Base-by-base conservation (phyloP, 2,888 invertebrate genomes). In the Euplexia lucipara region DNA sequence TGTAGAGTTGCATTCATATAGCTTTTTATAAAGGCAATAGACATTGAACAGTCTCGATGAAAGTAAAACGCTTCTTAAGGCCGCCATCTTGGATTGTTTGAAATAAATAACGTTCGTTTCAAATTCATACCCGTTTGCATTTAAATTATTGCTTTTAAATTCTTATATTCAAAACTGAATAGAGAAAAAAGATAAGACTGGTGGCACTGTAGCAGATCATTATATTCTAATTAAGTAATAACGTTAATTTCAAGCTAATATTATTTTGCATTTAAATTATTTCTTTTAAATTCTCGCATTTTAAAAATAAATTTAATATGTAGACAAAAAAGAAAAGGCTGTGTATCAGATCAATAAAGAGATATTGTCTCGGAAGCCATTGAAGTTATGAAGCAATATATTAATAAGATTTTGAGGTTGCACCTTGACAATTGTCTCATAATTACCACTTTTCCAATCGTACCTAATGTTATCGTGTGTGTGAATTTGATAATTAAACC, bases 1-100 rank as follows among this genome's bases (percentile, higher is more conserved):
- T 44, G 22, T 70, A 45, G 59, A 66, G 68, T 65, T 78, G 71
- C 79, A 81, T 69, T 71, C 47, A n/a, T 48, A 44, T 34, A 52
- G 16, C 26, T 16, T 53, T 54, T 37, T 53, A 56, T 67, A n/a
- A n/a, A n/a, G n/a, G 64, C 56, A 70, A 41, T 69, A 18, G 9
- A 34, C 47, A 8, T 18, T 56, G 16, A 47, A 37, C 34, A 34
- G 32, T 16, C 18, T 41, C 26, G 9, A 68, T 34, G 6, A 30
- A n/a, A 44, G 39, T 39, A 44, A 16, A 30, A 16, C 14, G 34
- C 2, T 32, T 18, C 12, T 20, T 9, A 14, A n/a, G 3, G 18
- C 10, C 0, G 39, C 26, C 58, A 30, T 70, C 30, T 53, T 69
- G 20, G 32, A 59, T 41, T 41, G 48, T 51, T 39, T 16, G 9